Percentiles rank a stretch among this genome's conserved stretches.
Evolutionary conservation across 2,113 vertebrate genomes (phyloP).

Genomic region (Aramus guarauna): DNA sequence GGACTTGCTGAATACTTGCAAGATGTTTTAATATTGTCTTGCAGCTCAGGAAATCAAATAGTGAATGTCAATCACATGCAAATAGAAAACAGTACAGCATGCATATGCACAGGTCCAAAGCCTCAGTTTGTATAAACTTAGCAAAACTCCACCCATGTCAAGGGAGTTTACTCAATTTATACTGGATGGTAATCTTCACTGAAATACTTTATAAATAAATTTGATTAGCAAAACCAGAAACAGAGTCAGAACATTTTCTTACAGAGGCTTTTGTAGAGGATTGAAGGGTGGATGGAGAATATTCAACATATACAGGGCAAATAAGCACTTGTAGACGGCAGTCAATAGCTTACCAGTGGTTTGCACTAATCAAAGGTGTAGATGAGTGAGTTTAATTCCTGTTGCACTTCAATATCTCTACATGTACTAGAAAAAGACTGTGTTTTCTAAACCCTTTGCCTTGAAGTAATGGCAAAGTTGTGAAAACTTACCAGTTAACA

Average conservation of each 20-base stretch:
- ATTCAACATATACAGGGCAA: background rate
- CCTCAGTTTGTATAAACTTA: background rate
- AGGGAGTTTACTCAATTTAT: background rate
- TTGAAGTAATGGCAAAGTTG: background rate
- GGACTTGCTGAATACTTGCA: background rate
- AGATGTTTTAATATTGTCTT: background rate
- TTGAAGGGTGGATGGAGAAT: fast-evolving
- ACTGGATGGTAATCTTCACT: background rate
- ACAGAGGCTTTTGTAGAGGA: background rate
- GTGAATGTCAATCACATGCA: background rate
- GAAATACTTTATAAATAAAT: background rate
- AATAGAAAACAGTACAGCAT: background rate
- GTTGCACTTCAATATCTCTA: background rate
- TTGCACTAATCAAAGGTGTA: background rate
- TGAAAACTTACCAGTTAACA: background rate
- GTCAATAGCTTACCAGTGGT: background rate
- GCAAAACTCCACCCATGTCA: background rate
- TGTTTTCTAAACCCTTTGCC: background rate
- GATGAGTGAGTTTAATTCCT: background rate
- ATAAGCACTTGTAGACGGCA: background rate
- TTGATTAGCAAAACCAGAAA: background rate
- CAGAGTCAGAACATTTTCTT: background rate
- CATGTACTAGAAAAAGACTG: background rate
- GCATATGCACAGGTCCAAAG: background rate
- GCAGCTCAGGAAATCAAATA: background rate